phyloP scores from a whole-genome alignment of 2,888 invertebrate species.

The Clistopyga incitator region DNA sequence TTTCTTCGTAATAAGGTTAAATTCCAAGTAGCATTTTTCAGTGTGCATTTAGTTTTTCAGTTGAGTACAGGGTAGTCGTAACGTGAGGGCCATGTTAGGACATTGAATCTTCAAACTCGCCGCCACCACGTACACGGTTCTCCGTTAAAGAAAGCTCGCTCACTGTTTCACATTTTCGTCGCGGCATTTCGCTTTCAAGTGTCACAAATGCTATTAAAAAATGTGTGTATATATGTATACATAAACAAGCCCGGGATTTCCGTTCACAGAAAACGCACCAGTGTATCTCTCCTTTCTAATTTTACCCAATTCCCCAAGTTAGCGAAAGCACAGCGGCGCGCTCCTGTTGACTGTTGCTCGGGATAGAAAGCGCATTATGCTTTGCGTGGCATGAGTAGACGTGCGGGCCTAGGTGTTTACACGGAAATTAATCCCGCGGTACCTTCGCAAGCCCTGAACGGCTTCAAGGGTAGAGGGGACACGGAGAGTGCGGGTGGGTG shows the following conservation, averaged over 20 bases:
- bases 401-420: conserved; percentile 71
- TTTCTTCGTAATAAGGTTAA: too few relatives aligned
- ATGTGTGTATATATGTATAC: too few relatives aligned
- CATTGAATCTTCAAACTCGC: too few relatives aligned
- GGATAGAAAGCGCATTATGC: conserved; percentile 18
- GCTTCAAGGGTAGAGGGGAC: conserved; percentile 36
- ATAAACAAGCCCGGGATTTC: background rate
- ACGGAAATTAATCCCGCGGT: conserved; percentile 76
- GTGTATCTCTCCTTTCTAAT: background rate
- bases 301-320: conserved; percentile 29
- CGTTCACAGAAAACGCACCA: background rate
- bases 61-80: too few relatives aligned
- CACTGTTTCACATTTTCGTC: too few relatives aligned
- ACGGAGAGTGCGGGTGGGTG: conserved; percentile 51
- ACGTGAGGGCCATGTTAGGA: too few relatives aligned
- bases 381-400: conserved; percentile 46
- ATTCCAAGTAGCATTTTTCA: too few relatives aligned
- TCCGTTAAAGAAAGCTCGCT: too few relatives aligned
- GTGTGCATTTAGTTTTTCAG: too few relatives aligned
- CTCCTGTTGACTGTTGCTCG: conserved; percentile 20
- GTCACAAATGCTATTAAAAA: too few relatives aligned
- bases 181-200: too few relatives aligned
- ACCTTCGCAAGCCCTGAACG: conserved; percentile 39
- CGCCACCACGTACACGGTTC: too few relatives aligned
- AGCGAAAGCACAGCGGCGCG: background rate